Evolutionary conservation across 2,888 invertebrate species (phyloP).

Genomic region (Amphimallon solstitiale): DNA sequence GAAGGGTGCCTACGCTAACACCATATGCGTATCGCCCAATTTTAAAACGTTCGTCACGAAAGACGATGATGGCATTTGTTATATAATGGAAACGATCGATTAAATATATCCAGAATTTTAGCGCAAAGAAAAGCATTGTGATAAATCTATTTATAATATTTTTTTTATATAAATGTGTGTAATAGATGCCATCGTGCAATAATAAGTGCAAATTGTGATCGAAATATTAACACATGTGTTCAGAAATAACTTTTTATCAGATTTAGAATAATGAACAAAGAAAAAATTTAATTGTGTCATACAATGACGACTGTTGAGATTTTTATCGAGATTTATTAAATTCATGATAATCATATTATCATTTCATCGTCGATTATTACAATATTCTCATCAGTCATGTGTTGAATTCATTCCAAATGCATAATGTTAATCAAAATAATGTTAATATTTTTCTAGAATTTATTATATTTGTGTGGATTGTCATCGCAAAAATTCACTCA

Average conservation of each 20-base stretch:
- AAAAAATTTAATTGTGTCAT: constrained; percentile 6
- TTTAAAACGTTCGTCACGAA: constrained; percentile 71
- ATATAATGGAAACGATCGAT: constrained; percentile 66
- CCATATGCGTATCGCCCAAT: constrained; percentile 57
- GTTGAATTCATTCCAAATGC: no score
- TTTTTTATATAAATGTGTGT: neutral
- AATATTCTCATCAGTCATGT: no score
- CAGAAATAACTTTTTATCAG: constrained; percentile 8
- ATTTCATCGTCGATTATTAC: neutral
- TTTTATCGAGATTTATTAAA: neutral
- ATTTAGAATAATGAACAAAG: neutral
- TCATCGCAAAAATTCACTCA: no score
- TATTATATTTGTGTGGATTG: no score
- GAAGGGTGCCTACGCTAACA: constrained; percentile 57
- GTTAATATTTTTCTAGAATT: no score
- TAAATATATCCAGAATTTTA: neutral
- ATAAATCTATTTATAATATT: constrained; percentile 4
- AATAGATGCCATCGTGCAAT: constrained; percentile 22
- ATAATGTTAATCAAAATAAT: no score
- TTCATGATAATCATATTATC: neutral
- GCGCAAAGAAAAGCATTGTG: constrained; percentile 6
- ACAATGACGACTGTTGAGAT: constrained; percentile 8
- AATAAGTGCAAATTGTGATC: constrained; percentile 30
- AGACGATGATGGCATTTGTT: constrained; percentile 70
- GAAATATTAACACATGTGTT: constrained; percentile 20